Conservation (phyloP, 2,113 vertebrate genomes). For the Anolis carolinensis region DNA sequence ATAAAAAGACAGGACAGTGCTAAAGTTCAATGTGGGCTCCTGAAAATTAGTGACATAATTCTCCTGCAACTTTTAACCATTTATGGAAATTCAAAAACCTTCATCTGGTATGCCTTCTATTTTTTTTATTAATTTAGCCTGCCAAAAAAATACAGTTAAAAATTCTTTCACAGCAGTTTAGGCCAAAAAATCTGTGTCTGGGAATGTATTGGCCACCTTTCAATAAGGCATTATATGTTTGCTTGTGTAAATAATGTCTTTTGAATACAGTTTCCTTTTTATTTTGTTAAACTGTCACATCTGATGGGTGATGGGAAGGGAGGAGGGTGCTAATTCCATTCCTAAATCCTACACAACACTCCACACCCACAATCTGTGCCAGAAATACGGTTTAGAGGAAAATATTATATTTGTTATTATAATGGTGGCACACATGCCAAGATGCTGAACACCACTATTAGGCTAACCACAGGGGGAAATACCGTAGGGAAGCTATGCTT, state of each 20-base stretch:
- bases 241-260: constrained; percentile 71
- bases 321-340: neutral
- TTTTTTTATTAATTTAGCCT: constrained; percentile 70
- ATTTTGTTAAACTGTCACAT: constrained; percentile 1
- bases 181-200: constrained; percentile 79
- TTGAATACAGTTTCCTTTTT: constrained; percentile 55
- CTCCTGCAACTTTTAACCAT: constrained; percentile 77
- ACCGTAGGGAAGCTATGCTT: neutral
- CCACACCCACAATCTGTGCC: neutral
- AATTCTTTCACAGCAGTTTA: constrained; percentile 72
- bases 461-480: neutral
- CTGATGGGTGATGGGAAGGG: neutral
- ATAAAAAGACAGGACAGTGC: constrained; percentile 50
- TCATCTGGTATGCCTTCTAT: constrained; percentile 76
- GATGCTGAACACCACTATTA: neutral
- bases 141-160: constrained; percentile 78
- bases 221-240: constrained; percentile 73
- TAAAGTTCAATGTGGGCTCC: constrained; percentile 62
- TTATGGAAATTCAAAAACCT: constrained; percentile 77
- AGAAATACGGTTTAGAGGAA: neutral
- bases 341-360: neutral
- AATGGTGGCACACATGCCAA: neutral
- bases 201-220: constrained; percentile 81
- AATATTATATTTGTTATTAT: neutral
- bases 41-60: constrained; percentile 66